Conservation (phyloP, 2,113 vertebrate species). For the Xyliphius kryptos region DNA sequence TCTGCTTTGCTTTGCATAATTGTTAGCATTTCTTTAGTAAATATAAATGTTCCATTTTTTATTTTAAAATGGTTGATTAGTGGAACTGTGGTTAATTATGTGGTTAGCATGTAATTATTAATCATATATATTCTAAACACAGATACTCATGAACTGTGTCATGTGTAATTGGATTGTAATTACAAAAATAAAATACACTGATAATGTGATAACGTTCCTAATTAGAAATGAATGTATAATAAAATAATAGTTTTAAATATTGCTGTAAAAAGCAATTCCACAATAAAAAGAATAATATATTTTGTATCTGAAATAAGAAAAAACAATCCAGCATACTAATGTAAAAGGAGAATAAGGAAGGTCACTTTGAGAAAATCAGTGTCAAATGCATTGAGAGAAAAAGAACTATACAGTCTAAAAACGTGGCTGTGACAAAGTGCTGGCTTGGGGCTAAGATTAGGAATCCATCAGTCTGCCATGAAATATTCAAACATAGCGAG, state of each 20-base stretch:
- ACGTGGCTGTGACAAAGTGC: conserved; percentile 69
- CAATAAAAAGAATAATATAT: too few species aligned
- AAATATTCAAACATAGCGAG: conserved; percentile 69
- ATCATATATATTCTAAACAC: too few species aligned
- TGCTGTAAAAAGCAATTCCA: too few species aligned
- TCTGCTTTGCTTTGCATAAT: too few species aligned
- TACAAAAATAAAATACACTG: conserved; percentile 23
- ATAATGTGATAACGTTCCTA: conserved; percentile 24
- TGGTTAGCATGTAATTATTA: conserved; percentile 8
- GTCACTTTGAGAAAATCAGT: conserved; percentile 18
- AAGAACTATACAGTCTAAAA: conserved; percentile 54
- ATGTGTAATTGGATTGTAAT: conserved; percentile 22
- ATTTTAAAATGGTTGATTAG: too few species aligned
- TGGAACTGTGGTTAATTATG: conserved; percentile 25
- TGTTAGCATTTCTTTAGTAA: too few species aligned
- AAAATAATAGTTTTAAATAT: too few species aligned
- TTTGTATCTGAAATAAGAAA: background rate
- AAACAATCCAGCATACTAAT: background rate
- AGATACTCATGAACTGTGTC: conserved; percentile 27
- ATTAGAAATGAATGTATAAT: too few species aligned
- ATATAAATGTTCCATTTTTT: too few species aligned
- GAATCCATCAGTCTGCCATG: conserved; percentile 73
- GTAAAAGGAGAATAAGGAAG: conserved; percentile 3
- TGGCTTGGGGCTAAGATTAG: conserved; percentile 74
- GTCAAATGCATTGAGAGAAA: conserved; percentile 30